Conservation (phyloP, 2,888 invertebrate genomes). For the Thymelicus lineola region DNA sequence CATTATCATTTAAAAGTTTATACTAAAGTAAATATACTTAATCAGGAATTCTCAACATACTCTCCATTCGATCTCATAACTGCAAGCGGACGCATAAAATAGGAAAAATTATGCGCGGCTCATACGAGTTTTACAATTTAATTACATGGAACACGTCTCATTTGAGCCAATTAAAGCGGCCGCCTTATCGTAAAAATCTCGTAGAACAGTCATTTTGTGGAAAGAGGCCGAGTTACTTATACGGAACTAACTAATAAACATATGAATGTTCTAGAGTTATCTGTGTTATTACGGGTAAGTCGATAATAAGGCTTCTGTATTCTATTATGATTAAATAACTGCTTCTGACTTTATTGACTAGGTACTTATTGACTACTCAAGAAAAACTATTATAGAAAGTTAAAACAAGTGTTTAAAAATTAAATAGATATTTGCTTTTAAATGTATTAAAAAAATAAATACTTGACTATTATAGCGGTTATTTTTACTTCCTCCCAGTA, state of each 20-base stretch:
- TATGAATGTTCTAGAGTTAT: conserved; percentile 34
- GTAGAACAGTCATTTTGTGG: conserved; percentile 42
- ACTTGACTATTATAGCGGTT: no score
- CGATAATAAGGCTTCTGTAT: neutral
- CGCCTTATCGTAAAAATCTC: conserved; percentile 43
- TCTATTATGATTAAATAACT: no score
- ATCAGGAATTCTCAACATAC: conserved; percentile 14
- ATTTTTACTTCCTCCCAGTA: no score
- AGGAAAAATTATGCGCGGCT: conserved; percentile 26
- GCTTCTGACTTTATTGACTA: no score
- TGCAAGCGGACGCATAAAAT: conserved; percentile 33
- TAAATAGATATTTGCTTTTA: no score
- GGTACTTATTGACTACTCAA: no score
- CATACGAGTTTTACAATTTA: conserved; percentile 38
- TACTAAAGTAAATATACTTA: conserved; percentile 13
- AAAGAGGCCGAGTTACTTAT: conserved; percentile 41
- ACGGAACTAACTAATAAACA: conserved; percentile 39
- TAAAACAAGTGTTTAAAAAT: no score
- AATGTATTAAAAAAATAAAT: no score
- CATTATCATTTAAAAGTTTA: neutral
- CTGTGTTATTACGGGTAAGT: conserved; percentile 13
- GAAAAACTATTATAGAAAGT: no score
- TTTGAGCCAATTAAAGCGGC: conserved; percentile 36
- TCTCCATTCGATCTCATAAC: conserved; percentile 15
- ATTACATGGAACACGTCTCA: conserved; percentile 30